phyloP scores from a whole-genome alignment of 2,797 vertebrate species.

The Premnoplex brunnescens region DNA sequence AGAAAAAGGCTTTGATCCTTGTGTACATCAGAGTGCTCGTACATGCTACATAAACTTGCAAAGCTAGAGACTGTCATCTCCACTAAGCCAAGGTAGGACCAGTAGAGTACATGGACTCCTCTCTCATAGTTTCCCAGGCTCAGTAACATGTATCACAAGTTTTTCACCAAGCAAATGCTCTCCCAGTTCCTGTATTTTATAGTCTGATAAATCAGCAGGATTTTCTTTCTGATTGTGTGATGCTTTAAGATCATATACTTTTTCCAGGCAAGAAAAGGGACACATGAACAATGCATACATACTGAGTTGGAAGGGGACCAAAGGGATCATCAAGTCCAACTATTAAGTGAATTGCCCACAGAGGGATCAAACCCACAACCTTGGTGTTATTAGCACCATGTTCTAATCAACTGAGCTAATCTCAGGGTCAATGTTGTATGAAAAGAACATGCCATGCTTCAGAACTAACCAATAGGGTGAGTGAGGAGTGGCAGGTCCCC shows the following conservation, averaged over 20 bases:
- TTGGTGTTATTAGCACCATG: neutral
- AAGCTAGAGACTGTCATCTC: neutral
- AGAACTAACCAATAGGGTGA: neutral
- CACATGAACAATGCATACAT: neutral
- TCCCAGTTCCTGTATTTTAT: neutral
- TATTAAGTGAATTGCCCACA: neutral
- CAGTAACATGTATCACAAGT: neutral
- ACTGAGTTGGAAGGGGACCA: neutral
- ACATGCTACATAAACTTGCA: neutral
- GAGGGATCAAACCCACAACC: neutral
- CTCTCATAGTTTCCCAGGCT: neutral
- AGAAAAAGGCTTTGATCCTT: neutral
- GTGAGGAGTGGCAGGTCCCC: neutral
- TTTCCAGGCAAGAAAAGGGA: neutral
- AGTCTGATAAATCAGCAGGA: neutral
- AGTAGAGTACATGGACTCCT: neutral
- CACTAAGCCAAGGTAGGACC: neutral
- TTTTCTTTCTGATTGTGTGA: neutral
- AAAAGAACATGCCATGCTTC: neutral
- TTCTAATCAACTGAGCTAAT: neutral
- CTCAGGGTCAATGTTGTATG: neutral
- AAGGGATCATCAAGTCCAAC: neutral
- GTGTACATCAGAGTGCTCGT: neutral
- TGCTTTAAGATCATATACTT: neutral
- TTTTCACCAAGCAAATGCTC: neutral